phyloP scores from a whole-genome alignment of 2,797 vertebrate genomes.

The Dermochelys coriacea region DNA sequence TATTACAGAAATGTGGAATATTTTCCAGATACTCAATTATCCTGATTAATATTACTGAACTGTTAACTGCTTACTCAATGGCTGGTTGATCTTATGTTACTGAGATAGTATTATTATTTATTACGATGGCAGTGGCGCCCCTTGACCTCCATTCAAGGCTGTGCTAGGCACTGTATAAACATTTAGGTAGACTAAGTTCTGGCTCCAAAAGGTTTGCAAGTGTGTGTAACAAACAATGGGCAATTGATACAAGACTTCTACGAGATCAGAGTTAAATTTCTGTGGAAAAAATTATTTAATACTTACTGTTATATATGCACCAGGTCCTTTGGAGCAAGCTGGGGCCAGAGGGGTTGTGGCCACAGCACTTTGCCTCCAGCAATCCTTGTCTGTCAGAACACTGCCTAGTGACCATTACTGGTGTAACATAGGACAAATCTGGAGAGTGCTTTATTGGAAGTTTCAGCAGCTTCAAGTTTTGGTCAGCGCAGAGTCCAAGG shows the following conservation, averaged over 20 bases:
- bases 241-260: not conserved
- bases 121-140: not conserved
- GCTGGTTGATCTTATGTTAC: constrained; percentile 12
- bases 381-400: accelerated
- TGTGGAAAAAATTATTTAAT: constrained; percentile 2
- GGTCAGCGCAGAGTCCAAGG: not conserved
- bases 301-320: not conserved
- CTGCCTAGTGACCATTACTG: not conserved
- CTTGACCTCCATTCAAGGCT: not conserved
- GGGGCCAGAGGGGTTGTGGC: not conserved
- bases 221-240: not conserved
- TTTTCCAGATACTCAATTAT: constrained; percentile 31
- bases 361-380: not conserved
- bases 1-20: constrained; percentile 35
- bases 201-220: not conserved
- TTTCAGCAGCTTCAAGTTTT: not conserved
- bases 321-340: not conserved
- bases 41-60: constrained; percentile 38
- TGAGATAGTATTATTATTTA: not conserved
- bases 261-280: not conserved
- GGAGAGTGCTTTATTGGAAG: accelerated
- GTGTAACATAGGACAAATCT: not conserved
- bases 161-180: accelerated
- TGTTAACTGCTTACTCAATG: not conserved
- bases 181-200: not conserved